Evolutionary conservation across 2,113 vertebrate genomes (phyloP), one percentile per base, ranked within the genome.

Genomic region (Camelus dromedarius): DNA sequence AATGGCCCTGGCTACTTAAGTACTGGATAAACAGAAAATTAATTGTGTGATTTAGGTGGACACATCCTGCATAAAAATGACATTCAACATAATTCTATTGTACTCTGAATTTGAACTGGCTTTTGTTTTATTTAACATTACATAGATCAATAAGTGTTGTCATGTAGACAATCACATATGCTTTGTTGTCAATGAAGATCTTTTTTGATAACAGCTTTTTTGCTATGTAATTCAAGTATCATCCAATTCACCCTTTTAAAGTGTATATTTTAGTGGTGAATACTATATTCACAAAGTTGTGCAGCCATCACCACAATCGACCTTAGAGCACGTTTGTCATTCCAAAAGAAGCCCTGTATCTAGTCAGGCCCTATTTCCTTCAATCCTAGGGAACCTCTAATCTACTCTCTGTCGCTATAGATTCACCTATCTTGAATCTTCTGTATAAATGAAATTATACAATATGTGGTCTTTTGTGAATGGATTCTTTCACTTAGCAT

Each of bases 1-100:
- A 60, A 26, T 91, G 90, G 64, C 2, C 66, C 30, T 69, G 92
- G 48, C 60, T 96, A 66, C 94, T 97, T 89, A 75, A 93, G 6
- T 35, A 95, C 50, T 90, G 32, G 6, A 20, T 50, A 3, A 0
- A 64, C n/a, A 93, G 81, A 56, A 90, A 96, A 83, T 66, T 75
- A 52, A 66, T 93, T n/a, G 22, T 28, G 26, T 77, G 79, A 96
- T 60, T 92, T 52, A 95, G 66, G 87, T 93, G 58, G 35, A 56
- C 67, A 72, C 0, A 22, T 26, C 50, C 73, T 93, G 84, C 69
- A 2, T 91, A 91, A 95, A 96, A 98, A 85, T 95, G 92, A 66
- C 32, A 46, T 82, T 69, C 7, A 76, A 26, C 0, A 2, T 42
- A 62, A 75, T n/a, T 86, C 19, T 52, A 19, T n/a, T 73, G 8